phyloP scores from a whole-genome alignment of 2,888 invertebrate species.

The Dolichopus griseipennis region DNA sequence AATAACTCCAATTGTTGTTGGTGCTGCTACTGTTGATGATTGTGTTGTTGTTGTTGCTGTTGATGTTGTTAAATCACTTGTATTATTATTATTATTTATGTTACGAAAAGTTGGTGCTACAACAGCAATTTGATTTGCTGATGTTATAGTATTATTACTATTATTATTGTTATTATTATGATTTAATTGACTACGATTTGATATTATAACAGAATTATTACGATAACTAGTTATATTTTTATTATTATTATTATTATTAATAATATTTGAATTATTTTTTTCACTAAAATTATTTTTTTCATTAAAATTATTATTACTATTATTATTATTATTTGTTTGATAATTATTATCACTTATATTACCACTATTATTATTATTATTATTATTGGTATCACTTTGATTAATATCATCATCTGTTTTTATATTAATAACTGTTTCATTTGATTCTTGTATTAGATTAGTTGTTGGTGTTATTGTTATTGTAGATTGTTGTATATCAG shows the following conservation, averaged over 20 bases:
- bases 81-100: constrained; percentile 21
- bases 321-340: not conserved
- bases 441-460: not conserved
- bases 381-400: not conserved
- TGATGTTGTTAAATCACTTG: constrained; percentile 19
- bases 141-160: not conserved
- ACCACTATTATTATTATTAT: not conserved
- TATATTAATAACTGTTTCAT: not conserved
- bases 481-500: too few relatives aligned
- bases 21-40: constrained; percentile 27
- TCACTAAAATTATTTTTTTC: too few relatives aligned
- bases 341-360: not conserved
- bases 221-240: constrained; percentile 2
- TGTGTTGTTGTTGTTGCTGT: constrained; percentile 27
- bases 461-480: too few relatives aligned
- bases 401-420: constrained; percentile 1
- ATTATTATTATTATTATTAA: constrained; percentile 4
- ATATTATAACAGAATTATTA: constrained; percentile 2
- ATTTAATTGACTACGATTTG: not conserved
- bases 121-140: constrained; percentile 14
- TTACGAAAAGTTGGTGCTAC: constrained; percentile 19
- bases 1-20: constrained; percentile 23
- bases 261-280: not conserved
- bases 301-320: not conserved
- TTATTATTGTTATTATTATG: not conserved